Conservation (phyloP, 2,888 invertebrate genomes). For the Pyralis farinalis region DNA sequence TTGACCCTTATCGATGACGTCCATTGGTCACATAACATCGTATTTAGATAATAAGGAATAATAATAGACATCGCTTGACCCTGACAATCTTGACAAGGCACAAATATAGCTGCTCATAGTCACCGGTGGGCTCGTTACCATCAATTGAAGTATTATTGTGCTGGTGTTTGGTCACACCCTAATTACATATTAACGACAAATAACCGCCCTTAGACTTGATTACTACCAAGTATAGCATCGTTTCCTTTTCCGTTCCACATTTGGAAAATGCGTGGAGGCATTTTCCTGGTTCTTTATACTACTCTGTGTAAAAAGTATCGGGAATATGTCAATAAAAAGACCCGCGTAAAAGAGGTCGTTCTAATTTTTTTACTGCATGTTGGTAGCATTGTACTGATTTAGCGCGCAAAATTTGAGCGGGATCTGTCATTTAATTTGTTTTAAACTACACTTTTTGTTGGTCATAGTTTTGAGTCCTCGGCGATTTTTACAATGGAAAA, state of each 20-base stretch:
- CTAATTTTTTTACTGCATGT: too few relatives aligned
- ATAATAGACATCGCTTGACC: slow-evolving; percentile 38
- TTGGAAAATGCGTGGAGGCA: not conserved
- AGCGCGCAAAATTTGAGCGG: too few relatives aligned
- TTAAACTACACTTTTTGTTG: too few relatives aligned
- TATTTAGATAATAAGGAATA: slow-evolving; percentile 57
- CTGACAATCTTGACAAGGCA: slow-evolving; percentile 30
- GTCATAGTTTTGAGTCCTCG: too few relatives aligned
- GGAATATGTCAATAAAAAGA: too few relatives aligned
- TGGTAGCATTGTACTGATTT: too few relatives aligned
- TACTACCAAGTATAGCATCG: not conserved
- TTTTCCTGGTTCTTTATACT: too few relatives aligned
- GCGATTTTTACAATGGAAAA: too few relatives aligned
- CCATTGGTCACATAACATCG: slow-evolving; percentile 49
- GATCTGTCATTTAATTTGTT: too few relatives aligned
- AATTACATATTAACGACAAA: slow-evolving; percentile 18
- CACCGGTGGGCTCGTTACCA: slow-evolving; percentile 34
- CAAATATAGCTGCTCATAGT: slow-evolving; percentile 46
- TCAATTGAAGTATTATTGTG: slow-evolving; percentile 28
- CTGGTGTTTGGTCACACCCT: slow-evolving; percentile 21
- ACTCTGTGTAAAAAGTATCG: too few relatives aligned
- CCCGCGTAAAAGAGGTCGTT: too few relatives aligned
- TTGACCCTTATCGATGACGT: slow-evolving; percentile 45
- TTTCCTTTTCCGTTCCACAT: not conserved
- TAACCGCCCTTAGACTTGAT: not conserved